A percentile compares a stretch with the other conserved stretches of the same genome.
phyloP scores from a whole-genome alignment of 1,140 invertebrate species.

The Neomicropteryx cornuta region DNA sequence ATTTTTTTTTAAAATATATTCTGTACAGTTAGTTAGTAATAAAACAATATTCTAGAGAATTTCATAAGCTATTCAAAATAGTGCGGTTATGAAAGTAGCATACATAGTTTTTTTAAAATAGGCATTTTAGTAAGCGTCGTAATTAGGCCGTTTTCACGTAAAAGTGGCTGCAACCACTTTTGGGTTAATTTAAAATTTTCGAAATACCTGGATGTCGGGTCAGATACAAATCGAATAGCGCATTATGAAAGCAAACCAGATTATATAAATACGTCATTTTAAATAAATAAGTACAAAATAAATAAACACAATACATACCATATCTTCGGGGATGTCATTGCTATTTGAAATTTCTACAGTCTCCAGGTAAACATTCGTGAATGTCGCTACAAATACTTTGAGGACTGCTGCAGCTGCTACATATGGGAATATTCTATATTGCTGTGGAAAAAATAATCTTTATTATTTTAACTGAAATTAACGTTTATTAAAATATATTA shows the following conservation, averaged over 20 bases:
- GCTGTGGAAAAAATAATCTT: constrained; percentile 41
- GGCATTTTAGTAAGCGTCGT: no score
- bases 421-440: constrained; percentile 86
- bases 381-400: constrained; percentile 54
- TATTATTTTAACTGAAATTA: no score
- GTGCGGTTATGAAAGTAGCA: no score
- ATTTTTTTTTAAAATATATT: no score
- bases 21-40: no score
- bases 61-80: no score
- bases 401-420: constrained; percentile 73
- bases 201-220: background rate
- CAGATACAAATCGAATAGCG: no score
- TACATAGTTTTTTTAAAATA: no score
- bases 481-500: no score
- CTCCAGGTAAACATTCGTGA: constrained; percentile 40
- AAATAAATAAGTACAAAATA: constrained; percentile 2
- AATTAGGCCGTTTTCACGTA: no score
- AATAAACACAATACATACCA: constrained; percentile 32
- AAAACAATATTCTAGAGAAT: no score
- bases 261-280: background rate
- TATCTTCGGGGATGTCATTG: constrained; percentile 41
- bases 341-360: constrained; percentile 45
- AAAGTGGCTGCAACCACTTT: background rate
- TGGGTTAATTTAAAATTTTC: background rate
- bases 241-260: no score